These are phyloP conservation scores for Chrysogorgia sp. DNA, from an alignment of 92 coral and sea anemone genomes.

Conservation along the genomic window DNA sequence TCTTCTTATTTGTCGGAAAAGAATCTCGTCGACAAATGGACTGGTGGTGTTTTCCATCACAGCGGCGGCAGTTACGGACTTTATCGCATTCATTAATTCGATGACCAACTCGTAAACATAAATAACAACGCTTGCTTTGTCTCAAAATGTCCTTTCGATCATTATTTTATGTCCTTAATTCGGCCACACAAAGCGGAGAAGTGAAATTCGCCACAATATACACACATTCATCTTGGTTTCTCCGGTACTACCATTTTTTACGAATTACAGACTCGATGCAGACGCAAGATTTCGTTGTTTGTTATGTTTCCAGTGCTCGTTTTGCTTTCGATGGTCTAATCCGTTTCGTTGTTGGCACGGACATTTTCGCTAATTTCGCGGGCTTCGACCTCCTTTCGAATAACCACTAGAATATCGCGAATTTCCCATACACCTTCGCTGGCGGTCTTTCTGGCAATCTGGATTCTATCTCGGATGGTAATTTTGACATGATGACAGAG, in stretches of 20 bases:
- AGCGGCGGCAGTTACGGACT: conserved; percentile 57
- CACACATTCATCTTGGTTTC: conserved; percentile 5
- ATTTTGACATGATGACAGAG: conserved; percentile 28
- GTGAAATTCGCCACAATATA: conserved; percentile 49
- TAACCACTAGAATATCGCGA: background rate
- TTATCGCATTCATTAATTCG: conserved; percentile 49
- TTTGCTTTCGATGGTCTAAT: background rate
- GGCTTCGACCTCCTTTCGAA: conserved; percentile 27
- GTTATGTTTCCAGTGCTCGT: background rate
- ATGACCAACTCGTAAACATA: conserved; percentile 56
- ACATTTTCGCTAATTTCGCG: conserved; percentile 26
- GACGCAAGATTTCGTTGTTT: background rate
- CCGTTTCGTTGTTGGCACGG: background rate
- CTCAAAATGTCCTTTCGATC: conserved; percentile 45
- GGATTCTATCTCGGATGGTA: conserved; percentile 17
- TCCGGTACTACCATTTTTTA: background rate
- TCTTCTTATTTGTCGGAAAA: background rate
- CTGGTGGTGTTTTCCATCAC: conserved; percentile 59
- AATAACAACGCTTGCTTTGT: conserved; percentile 53
- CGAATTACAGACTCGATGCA: background rate
- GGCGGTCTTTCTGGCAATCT: conserved; percentile 19
- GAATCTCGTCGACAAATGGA: conserved; percentile 43
- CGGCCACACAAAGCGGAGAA: conserved; percentile 54
- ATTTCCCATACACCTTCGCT: conserved; percentile 37
- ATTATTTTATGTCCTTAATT: conserved; percentile 37